A percentile compares a stretch with the other conserved stretches of the same genome.
Conservation (phyloP, 2,888 invertebrate species). For the Lamellibrachia columna region DNA sequence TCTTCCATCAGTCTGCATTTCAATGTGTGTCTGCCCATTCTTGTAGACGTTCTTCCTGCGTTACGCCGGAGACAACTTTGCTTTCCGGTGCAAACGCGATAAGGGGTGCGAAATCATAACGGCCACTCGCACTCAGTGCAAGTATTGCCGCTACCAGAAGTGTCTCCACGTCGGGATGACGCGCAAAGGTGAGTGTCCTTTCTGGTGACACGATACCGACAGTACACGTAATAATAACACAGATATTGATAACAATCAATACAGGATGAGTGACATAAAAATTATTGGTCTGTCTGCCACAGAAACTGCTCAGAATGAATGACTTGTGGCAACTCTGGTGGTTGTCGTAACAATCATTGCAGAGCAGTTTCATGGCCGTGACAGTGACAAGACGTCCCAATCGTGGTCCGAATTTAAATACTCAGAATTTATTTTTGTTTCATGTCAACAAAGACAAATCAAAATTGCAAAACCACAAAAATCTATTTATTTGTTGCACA, state of each 20-base stretch:
- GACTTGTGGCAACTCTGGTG: not conserved
- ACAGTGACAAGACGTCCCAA: too few species aligned
- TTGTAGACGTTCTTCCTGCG: constrained; percentile 44
- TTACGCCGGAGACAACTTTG: constrained; percentile 40
- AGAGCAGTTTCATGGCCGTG: not conserved
- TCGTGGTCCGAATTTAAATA: too few species aligned
- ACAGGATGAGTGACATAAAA: too few species aligned
- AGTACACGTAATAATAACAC: too few species aligned
- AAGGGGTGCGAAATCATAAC: constrained; percentile 56
- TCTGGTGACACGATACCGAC: not conserved
- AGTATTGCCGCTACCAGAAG: constrained; percentile 62
- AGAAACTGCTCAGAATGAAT: not conserved
- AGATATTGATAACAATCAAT: too few species aligned
- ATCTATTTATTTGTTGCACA: too few species aligned
- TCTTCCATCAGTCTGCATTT: not conserved
- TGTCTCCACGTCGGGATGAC: constrained; percentile 63
- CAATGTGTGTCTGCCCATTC: not conserved
- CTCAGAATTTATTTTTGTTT: too few species aligned
- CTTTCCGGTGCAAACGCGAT: constrained; percentile 38
- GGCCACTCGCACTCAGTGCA: constrained; percentile 61
- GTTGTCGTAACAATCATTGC: not conserved
- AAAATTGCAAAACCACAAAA: not conserved
- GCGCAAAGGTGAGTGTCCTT: constrained; percentile 53
- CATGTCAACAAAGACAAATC: not conserved
- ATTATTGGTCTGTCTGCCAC: too few species aligned